These are phyloP conservation scores for Hetaerina americana DNA, from an alignment of 1,140 invertebrate genomes.

Conservation along the genomic window DNA sequence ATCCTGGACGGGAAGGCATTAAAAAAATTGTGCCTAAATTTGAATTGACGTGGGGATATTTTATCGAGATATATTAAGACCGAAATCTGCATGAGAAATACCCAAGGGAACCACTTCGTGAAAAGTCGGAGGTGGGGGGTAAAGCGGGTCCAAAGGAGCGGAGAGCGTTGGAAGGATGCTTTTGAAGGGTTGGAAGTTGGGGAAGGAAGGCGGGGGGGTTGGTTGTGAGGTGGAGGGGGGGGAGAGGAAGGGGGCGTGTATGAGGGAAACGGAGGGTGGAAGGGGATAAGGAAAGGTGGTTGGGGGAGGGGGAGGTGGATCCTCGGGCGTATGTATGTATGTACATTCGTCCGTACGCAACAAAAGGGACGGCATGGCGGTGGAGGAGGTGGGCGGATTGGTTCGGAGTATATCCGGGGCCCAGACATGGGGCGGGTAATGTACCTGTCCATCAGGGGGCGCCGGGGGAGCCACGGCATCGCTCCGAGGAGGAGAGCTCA, in stretches of 20 bases:
- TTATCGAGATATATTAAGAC: neutral
- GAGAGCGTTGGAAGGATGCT: neutral
- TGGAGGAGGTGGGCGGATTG: neutral
- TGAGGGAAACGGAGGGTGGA: too few relatives aligned
- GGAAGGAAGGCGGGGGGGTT: neutral
- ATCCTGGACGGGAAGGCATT: neutral
- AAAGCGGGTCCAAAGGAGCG: too few relatives aligned
- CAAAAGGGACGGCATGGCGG: neutral
- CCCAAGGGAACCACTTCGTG: too few relatives aligned
- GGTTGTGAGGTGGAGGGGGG: neutral
- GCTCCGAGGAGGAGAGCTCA: neutral
- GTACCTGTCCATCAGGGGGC: neutral
- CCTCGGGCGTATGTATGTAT: neutral
- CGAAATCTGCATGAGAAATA: neutral
- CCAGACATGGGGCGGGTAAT: neutral
- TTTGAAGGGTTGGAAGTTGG: neutral
- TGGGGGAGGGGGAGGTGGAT: neutral
- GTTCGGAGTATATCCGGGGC: neutral
- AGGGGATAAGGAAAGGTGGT: neutral
- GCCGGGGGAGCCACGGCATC: neutral
- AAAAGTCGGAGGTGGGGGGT: too few relatives aligned
- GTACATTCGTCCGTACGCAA: neutral
- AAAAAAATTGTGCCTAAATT: neutral
- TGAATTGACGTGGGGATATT: neutral
- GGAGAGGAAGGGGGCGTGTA: too few relatives aligned